Conservation (phyloP, 2,888 invertebrate genomes). For the Mythimna lalbum region DNA sequence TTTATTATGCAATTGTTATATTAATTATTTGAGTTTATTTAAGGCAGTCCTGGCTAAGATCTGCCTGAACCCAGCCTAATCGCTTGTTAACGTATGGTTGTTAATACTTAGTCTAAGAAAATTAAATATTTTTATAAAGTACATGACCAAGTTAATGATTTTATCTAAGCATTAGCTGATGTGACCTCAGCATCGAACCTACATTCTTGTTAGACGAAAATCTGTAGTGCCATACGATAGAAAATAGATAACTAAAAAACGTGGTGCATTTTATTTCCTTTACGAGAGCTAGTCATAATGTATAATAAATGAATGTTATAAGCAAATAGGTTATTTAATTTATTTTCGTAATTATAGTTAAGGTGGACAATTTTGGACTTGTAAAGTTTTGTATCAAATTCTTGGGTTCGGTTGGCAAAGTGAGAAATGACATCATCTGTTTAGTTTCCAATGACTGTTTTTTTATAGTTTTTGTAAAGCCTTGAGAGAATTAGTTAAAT, state of each 20-base stretch:
- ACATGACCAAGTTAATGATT: slow-evolving; percentile 83
- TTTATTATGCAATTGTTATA: slow-evolving; percentile 50
- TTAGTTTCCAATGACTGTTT: not conserved
- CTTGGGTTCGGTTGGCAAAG: slow-evolving; percentile 22
- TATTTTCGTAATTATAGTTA: slow-evolving; percentile 68
- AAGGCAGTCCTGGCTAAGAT: slow-evolving; percentile 44
- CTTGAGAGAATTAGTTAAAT: not conserved
- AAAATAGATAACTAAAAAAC: slow-evolving; percentile 72
- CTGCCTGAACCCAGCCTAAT: slow-evolving; percentile 52
- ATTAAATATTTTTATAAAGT: slow-evolving; percentile 85
- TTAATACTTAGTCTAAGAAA: slow-evolving; percentile 78
- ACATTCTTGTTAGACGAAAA: slow-evolving; percentile 62
- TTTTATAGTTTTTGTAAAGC: not conserved
- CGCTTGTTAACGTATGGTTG: slow-evolving; percentile 73
- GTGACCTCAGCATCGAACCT: slow-evolving; percentile 56
- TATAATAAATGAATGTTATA: slow-evolving; percentile 72
- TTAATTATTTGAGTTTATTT: slow-evolving; percentile 52
- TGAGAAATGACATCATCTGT: slow-evolving; percentile 45
- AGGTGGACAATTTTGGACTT: slow-evolving; percentile 38
- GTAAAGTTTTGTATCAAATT: slow-evolving; percentile 42
- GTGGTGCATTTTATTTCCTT: slow-evolving; percentile 86
- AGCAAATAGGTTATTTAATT: slow-evolving; percentile 72
- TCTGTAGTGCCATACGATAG: slow-evolving; percentile 79
- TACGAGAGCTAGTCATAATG: slow-evolving; percentile 85
- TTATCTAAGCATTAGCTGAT: slow-evolving; percentile 67